A percentile compares a stretch with the other conserved stretches of the same genome.
Evolutionary conservation across 2,113 vertebrate genomes (phyloP).

Genomic region (Thunnus thynnus): DNA sequence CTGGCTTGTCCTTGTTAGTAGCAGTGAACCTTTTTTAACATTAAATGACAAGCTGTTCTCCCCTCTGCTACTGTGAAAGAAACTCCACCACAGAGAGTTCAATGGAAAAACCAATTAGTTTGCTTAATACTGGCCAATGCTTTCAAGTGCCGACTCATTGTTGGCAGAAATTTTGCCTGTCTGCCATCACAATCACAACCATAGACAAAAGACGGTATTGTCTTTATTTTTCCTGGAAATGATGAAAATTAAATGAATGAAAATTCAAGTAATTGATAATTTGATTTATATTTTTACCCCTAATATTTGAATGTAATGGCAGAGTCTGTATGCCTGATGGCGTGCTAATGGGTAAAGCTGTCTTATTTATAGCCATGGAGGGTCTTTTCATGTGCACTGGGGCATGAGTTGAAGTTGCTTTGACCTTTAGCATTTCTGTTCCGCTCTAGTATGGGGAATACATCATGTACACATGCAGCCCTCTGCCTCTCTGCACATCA

Average conservation of each 20-base stretch:
- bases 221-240: background rate
- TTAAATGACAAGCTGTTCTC: conserved; percentile 37
- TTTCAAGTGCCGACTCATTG: conserved; percentile 50
- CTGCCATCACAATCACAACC: background rate
- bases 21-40: conserved; percentile 4
- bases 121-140: conserved; percentile 39
- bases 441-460: conserved; percentile 18
- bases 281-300: background rate
- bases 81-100: conserved; percentile 33
- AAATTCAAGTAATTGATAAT: background rate
- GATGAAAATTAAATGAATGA: background rate
- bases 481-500: background rate
- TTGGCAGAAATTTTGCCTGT: conserved; percentile 30
- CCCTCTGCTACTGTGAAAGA: conserved; percentile 43
- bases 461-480: conserved; percentile 20
- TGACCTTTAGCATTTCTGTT: conserved; percentile 66
- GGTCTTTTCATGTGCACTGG: conserved; percentile 45
- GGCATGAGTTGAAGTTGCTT: conserved; percentile 40
- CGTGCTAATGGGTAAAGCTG: conserved; percentile 58
- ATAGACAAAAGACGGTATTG: conserved; percentile 18
- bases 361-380: conserved; percentile 78
- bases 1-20: conserved; percentile 15
- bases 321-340: conserved; percentile 25
- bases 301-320: conserved; percentile 2
- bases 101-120: conserved; percentile 70